Evolutionary conservation across 2,888 invertebrate genomes (phyloP), one percentile per base, ranked within the genome.

Genomic region (Hylaea fasciaria): DNA sequence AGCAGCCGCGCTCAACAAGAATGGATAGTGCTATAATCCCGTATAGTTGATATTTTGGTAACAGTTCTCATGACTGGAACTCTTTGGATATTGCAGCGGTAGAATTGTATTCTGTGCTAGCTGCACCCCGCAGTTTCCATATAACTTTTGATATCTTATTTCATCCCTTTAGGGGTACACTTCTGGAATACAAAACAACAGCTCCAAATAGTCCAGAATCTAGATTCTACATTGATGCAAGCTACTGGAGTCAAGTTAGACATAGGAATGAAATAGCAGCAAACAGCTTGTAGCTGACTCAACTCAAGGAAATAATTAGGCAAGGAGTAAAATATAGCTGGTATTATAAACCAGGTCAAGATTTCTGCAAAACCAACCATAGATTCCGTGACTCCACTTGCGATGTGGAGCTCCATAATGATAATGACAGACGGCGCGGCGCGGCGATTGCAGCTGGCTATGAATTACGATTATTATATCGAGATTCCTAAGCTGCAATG

Each of bases 21-120:
- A 55, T 54, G 54, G 54, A 59, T 54, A 45, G 50, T 28, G 35
- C 13, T 41, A 55, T 46, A 55, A 55, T 46, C 46, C 55, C 29
- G 17, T 32, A 32, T 22, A 28, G 40, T n/a, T 35, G 46, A 45
- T 37, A 54, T 44, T 44, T 22, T 22, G 37, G 22, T 22, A 22
- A 22, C 5, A 22, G 22, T 22, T 22, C 2, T 22, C 22, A 22
- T 3, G 22, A 3, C 22, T 22, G 22, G 22, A 22, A 22, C 22
- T 22, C 22, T 22, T 22, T 22, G 22, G 22, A 5, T 22, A 22
- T 22, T 3, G 5, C 5, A 22, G 5, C 5, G 5, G 22, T 22
- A 22, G 22, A 22, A 22, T 22, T 22, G 22, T 22, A 22, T 22
- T 22, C 22, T 22, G 5, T 22, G 5, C 5, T 22, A 22, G 22